A percentile compares a stretch with the other conserved stretches of the same genome.
Evolutionary conservation across 2,888 invertebrate genomes (phyloP).

Genomic region (Empis livida): DNA sequence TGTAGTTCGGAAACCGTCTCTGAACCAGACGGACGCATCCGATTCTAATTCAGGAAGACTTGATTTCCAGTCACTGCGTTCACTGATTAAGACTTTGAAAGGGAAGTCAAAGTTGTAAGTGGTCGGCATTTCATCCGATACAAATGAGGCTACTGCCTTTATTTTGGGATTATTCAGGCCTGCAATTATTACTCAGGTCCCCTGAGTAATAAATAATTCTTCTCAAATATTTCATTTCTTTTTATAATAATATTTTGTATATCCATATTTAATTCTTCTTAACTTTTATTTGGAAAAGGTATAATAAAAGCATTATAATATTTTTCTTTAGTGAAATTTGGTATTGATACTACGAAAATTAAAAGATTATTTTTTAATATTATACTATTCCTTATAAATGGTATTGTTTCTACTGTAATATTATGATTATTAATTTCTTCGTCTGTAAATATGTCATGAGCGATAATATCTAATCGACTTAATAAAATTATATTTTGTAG

Average conservation of each 20-base stretch:
- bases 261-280: not conserved
- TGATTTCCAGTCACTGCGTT: no score
- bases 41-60: no score
- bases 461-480: constrained; percentile 1
- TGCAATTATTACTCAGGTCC: no score
- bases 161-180: no score
- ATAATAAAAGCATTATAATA: not conserved
- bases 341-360: not conserved
- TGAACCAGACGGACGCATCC: no score
- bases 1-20: no score
- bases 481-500: constrained; percentile 1
- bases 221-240: not conserved
- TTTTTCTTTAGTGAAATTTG: not conserved
- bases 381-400: not conserved
- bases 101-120: no score
- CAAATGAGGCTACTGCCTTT: no score
- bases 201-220: no score
- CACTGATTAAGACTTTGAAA: no score
- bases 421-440: constrained; percentile 3
- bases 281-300: not conserved
- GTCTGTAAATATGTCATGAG: constrained; percentile 1
- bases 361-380: not conserved
- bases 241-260: not conserved
- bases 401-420: not conserved
- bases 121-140: no score